phyloP scores from a whole-genome alignment of 2,113 vertebrate genomes.

The Notarius lentiginosus region DNA sequence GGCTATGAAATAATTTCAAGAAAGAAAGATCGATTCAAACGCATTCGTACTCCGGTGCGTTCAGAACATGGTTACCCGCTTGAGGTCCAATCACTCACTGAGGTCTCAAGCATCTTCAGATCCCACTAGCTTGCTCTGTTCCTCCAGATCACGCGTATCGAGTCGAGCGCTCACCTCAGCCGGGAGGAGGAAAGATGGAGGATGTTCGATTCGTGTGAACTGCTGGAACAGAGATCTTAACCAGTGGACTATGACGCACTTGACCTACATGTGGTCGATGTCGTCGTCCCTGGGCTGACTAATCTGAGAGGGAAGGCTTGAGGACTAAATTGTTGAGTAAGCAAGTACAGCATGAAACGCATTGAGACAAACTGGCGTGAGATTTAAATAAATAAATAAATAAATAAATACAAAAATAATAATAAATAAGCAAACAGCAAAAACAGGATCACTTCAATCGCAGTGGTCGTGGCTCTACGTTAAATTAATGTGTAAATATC shows the following conservation, averaged over 20 bases:
- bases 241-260: constrained; percentile 8
- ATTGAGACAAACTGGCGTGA: constrained; percentile 3
- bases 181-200: not conserved
- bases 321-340: constrained; percentile 21
- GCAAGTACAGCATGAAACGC: not conserved
- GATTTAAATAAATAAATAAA: constrained; percentile 8
- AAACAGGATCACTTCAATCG: constrained; percentile 54
- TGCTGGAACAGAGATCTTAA: constrained; percentile 23
- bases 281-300: constrained; percentile 43
- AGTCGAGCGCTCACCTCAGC: not conserved
- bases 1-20: constrained; percentile 61
- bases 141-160: constrained; percentile 13
- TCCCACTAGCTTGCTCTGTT: constrained; percentile 42
- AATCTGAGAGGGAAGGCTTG: constrained; percentile 37
- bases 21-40: constrained; percentile 1
- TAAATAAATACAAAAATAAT: not conserved
- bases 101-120: constrained; percentile 32
- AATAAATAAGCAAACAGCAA: not conserved
- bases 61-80: constrained; percentile 19
- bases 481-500: constrained; percentile 20
- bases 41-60: not conserved
- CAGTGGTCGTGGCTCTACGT: constrained; percentile 5
- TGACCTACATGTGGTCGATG: constrained; percentile 29
- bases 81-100: constrained; percentile 17
- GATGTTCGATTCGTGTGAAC: not conserved